Evolutionary conservation across 2,888 invertebrate genomes (phyloP), one percentile per base, ranked within the genome.

Genomic region (Harpalus rubripes): DNA sequence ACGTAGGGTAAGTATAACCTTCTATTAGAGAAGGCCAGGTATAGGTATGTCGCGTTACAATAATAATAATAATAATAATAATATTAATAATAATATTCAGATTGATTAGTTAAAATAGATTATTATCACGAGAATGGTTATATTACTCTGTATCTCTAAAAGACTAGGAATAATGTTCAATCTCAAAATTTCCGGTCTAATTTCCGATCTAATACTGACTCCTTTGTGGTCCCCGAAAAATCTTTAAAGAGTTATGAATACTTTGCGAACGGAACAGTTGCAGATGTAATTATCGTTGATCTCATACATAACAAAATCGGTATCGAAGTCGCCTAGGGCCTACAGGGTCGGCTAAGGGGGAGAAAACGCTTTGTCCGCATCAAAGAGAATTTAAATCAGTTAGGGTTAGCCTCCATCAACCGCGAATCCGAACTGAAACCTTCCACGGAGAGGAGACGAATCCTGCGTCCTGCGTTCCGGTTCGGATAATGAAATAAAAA

Each of bases 371-470:
- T 79, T 79, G 79, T 79, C 79, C 79, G 56, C 76, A 81, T 85
- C 85, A 85, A 85, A 85, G 85, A 81, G 85, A 85, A 85, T 85
- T 81, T 85, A 85, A 85, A 85, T 85, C 85, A 85, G 85, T 61
- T 68, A 81, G 68, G 74, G 76, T 74, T 74, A 74, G 16, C 72
- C 44, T 74, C 68, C 16, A 12, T 5, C 39, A 74, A 74, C 44
- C 44, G 41, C 72, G 18, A 74, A 68, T 68, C 18, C 68, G 15
- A 68, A 68, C 68, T 68, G n/a, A 26, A 68, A 39, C 18, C 12
- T 39, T 41, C 41, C 41, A 74, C 41, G 18, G 18, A 41, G 39
- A 39, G 15, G 15, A 41, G n/a, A 22, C 22, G 22, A 22, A 22
- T 22, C 22, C 22, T 22, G 22, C 22, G 32, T 32, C 32, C 4